phyloP scores from a whole-genome alignment of 1,140 invertebrate species.

The Agraylea sexmaculata region DNA sequence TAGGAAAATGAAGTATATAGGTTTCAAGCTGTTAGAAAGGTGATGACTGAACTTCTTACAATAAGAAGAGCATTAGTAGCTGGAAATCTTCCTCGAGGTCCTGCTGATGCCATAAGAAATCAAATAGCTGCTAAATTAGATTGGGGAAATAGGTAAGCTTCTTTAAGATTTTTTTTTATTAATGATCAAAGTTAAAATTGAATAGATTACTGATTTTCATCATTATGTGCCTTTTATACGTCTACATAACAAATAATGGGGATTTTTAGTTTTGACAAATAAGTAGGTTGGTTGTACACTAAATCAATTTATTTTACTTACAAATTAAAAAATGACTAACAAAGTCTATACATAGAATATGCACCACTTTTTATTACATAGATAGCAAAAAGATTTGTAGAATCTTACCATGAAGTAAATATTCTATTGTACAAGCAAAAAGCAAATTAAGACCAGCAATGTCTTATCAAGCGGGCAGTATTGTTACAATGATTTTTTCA shows the following conservation, averaged over 20 bases:
- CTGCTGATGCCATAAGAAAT: slow-evolving; percentile 71
- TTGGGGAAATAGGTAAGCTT: slow-evolving; percentile 86
- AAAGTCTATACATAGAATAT: background rate
- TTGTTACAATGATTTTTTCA: no score
- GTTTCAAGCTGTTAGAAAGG: slow-evolving; percentile 68
- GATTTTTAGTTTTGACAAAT: no score
- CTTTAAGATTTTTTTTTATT: background rate
- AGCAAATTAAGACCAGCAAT: no score
- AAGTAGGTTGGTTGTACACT: slow-evolving; percentile 3
- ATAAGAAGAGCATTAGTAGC: slow-evolving; percentile 71
- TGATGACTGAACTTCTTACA: slow-evolving; percentile 80
- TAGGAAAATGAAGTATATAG: slow-evolving; percentile 73
- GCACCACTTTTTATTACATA: no score
- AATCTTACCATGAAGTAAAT: no score
- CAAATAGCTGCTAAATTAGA: slow-evolving; percentile 85
- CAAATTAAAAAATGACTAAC: background rate
- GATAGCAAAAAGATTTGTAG: no score
- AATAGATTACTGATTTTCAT: background rate
- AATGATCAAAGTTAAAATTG: background rate
- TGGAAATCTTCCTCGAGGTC: slow-evolving; percentile 80
- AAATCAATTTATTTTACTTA: background rate
- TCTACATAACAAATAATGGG: no score
- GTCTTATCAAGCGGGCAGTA: no score
- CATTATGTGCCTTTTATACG: background rate
- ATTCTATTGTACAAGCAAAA: no score